phyloP scores from a whole-genome alignment of 2,113 vertebrate genomes.

The Anseranas semipalmata region DNA sequence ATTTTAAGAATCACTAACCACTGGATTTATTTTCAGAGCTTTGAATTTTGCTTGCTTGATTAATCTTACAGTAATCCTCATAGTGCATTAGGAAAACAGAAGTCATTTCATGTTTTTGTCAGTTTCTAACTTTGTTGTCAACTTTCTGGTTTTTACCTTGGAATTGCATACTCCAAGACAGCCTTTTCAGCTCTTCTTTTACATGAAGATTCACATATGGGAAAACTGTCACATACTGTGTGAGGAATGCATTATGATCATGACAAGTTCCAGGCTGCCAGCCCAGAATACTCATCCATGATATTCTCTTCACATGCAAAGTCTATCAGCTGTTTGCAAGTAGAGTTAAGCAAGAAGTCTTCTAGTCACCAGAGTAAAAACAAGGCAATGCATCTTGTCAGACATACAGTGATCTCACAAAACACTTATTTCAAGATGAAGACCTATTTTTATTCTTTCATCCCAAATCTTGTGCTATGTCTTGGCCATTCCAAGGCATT shows the following conservation, averaged over 20 bases:
- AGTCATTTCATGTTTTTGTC: neutral
- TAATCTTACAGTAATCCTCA: neutral
- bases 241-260: neutral
- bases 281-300: neutral
- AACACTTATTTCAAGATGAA: neutral
- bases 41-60: neutral
- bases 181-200: neutral
- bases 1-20: neutral
- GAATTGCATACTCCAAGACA: neutral
- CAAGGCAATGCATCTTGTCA: neutral
- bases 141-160: neutral
- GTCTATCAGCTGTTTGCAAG: conserved; percentile 35
- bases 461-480: neutral
- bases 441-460: neutral
- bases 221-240: neutral
- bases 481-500: neutral
- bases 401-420: neutral
- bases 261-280: neutral
- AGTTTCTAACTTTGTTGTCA: neutral
- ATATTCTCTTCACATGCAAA: neutral
- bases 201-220: neutral
- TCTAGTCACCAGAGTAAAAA: neutral
- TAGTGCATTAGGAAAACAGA: neutral
- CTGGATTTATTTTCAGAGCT: neutral
- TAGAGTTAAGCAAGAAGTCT: conserved; percentile 6